Evolutionary conservation across 2,888 invertebrate genomes (phyloP).

Genomic region (Cheiracanthium punctorium): DNA sequence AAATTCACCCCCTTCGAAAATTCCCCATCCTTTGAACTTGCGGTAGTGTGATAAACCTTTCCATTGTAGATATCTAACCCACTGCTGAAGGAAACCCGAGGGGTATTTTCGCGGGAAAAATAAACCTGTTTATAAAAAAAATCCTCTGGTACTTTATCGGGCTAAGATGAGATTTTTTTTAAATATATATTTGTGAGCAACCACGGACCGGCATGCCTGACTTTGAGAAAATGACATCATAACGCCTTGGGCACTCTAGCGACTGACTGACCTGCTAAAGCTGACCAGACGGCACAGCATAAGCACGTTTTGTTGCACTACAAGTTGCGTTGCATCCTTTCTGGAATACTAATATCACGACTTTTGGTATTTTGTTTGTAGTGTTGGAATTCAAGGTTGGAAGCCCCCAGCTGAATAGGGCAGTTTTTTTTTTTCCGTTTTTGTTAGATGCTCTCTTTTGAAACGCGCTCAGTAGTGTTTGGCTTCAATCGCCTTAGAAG

Average conservation of each 20-base stretch:
- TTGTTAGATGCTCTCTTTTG: not conserved
- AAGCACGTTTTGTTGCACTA: conserved; percentile 25
- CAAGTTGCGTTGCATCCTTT: conserved; percentile 4
- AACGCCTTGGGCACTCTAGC: conserved; percentile 34
- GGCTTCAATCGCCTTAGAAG: not conserved
- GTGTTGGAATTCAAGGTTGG: conserved; percentile 43
- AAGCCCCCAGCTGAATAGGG: conserved; percentile 27
- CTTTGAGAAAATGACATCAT: conserved; percentile 57
- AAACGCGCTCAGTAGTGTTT: not conserved
- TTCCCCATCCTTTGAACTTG: not conserved
- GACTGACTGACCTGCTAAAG: conserved; percentile 68
- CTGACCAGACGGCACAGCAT: conserved; percentile 50
- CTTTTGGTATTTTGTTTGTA: not conserved
- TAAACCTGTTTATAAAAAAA: conserved; percentile 10
- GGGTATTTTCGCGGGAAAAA: not conserved
- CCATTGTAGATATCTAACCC: not conserved
- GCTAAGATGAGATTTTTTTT: not conserved
- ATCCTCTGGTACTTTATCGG: not conserved
- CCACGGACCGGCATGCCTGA: conserved; percentile 26
- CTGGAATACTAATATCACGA: conserved; percentile 32
- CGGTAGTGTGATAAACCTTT: not conserved
- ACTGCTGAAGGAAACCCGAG: conserved; percentile 12
- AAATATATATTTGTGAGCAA: not conserved
- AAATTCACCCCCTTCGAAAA: no score
- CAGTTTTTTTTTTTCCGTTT: not conserved